Conservation (phyloP, 2,888 invertebrate species). For the Watsonalla cultraria region DNA sequence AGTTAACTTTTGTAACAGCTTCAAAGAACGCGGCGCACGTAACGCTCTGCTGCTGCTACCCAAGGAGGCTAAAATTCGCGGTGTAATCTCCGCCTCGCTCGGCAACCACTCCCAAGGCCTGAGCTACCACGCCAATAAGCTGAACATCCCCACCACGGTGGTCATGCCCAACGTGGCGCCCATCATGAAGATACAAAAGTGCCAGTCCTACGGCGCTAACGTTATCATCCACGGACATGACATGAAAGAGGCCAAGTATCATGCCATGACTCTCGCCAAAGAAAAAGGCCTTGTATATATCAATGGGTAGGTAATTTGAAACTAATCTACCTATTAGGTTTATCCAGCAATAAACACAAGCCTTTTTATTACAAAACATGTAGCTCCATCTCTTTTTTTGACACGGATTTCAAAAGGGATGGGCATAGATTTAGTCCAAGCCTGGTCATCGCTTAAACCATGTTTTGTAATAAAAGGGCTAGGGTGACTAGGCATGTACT, state of each 20-base stretch:
- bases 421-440: too few relatives aligned
- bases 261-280: conserved; percentile 87
- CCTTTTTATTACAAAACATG: too few relatives aligned
- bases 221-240: conserved; percentile 90
- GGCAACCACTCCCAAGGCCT: conserved; percentile 95
- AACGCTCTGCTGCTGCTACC: conserved; percentile 88
- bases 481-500: too few relatives aligned
- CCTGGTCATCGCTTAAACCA: too few relatives aligned
- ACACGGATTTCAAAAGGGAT: too few relatives aligned
- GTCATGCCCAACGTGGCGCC: conserved; percentile 98
- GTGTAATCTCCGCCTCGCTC: conserved; percentile 95
- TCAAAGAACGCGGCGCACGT: conserved; percentile 96
- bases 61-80: conserved; percentile 83
- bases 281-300: conserved; percentile 88
- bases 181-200: conserved; percentile 96
- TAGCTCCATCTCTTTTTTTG: too few relatives aligned
- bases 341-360: background rate
- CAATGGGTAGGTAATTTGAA: conserved; percentile 83
- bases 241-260: conserved; percentile 90
- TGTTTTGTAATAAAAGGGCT: too few relatives aligned
- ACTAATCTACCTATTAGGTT: too few relatives aligned
- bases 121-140: conserved; percentile 86
- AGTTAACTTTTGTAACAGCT: conserved; percentile 74
- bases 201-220: conserved; percentile 89
- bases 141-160: conserved; percentile 87